phyloP scores from a whole-genome alignment of 2,797 vertebrate species.

The Chrosomus eos region DNA sequence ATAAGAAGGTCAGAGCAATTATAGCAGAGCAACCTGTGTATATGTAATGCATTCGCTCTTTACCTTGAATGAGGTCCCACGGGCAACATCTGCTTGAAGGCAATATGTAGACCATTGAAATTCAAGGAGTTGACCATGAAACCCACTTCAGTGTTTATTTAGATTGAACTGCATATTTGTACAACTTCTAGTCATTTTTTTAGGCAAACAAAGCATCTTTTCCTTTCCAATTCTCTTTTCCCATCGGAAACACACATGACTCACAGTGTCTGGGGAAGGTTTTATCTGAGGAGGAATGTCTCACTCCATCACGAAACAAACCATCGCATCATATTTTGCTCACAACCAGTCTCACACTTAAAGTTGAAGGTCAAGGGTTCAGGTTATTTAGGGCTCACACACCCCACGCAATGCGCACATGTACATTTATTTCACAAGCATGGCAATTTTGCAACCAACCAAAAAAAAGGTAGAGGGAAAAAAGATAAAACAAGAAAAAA shows the following conservation, averaged over 20 bases:
- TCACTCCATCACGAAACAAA: conserved; percentile 45
- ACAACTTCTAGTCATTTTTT: conserved; percentile 10
- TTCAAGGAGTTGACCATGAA: conserved; percentile 18
- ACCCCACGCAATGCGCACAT: neutral
- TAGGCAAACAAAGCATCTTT: neutral
- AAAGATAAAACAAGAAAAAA: neutral
- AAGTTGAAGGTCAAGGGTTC: conserved; percentile 9
- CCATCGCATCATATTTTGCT: conserved; percentile 12
- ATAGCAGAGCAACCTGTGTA: conserved; percentile 34
- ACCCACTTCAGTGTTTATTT: conserved; percentile 52
- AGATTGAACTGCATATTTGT: conserved; percentile 39
- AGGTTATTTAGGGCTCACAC: conserved; percentile 11
- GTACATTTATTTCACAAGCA: too few species aligned
- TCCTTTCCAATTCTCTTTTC: conserved; percentile 48
- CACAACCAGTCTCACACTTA: neutral
- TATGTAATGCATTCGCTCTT: conserved; percentile 22
- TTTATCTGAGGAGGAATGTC: conserved; percentile 7
- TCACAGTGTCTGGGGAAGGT: conserved; percentile 50
- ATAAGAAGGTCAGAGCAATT: conserved; percentile 44
- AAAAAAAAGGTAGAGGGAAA: too few species aligned
- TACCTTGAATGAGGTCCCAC: conserved; percentile 56
- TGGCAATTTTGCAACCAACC: neutral
- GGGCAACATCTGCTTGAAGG: conserved; percentile 44
- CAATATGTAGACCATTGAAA: conserved; percentile 3
- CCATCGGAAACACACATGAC: conserved; percentile 56